phyloP scores from a whole-genome alignment of 2,113 vertebrate species.

The Pteronura brasiliensis region DNA sequence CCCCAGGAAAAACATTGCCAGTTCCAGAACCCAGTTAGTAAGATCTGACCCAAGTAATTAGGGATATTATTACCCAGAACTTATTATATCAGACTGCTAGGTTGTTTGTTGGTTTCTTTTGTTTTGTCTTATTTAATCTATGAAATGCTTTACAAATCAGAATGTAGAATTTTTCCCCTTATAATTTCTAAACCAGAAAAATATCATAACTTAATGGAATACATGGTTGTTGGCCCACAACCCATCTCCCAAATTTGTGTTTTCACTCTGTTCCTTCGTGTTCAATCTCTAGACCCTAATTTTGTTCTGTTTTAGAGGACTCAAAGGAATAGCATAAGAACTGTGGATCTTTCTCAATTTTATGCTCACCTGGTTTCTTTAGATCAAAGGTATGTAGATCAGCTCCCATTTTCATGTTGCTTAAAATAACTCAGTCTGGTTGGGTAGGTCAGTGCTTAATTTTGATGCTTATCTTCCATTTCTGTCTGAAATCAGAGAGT shows the following conservation, averaged over 20 bases:
- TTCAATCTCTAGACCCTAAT: background rate
- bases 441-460: background rate
- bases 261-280: background rate
- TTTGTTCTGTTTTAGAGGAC: slow-evolving; percentile 29
- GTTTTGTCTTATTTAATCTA: background rate
- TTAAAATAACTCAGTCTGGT: slow-evolving; percentile 36
- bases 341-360: background rate
- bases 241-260: fast-evolving
- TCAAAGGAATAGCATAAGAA: background rate
- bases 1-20: background rate
- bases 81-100: background rate
- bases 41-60: background rate
- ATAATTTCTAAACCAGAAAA: background rate
- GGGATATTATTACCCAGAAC: background rate
- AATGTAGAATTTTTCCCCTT: background rate
- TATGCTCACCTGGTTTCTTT: background rate
- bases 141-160: background rate
- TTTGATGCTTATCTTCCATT: slow-evolving; percentile 43
- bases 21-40: background rate
- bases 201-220: background rate
- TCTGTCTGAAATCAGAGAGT: slow-evolving; percentile 34
- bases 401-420: slow-evolving; percentile 31
- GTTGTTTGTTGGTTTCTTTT: background rate
- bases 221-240: background rate
- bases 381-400: slow-evolving; percentile 38